These are phyloP conservation scores for Phasia obesa DNA, from an alignment of 2,888 invertebrate species.

Conservation along the genomic window DNA sequence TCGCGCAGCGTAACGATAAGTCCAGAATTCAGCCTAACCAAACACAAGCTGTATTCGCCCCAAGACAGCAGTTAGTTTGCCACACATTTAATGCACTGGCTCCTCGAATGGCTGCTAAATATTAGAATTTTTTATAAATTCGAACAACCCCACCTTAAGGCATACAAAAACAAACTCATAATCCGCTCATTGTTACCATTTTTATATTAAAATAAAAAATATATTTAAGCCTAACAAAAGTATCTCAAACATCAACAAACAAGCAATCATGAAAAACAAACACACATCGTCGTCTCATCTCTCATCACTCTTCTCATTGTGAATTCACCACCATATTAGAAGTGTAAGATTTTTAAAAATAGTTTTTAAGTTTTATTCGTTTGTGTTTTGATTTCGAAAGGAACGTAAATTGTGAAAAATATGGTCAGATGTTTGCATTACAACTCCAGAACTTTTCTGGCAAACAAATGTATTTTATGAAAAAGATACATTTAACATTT, in stretches of 20 bases:
- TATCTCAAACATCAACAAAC: constrained; percentile 57
- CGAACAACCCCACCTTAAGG: constrained; percentile 69
- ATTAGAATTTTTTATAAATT: constrained; percentile 41
- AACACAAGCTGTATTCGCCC: constrained; percentile 78
- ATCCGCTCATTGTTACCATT: constrained; percentile 43
- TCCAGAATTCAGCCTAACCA: constrained; percentile 79
- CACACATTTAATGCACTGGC: not conserved
- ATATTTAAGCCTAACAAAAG: constrained; percentile 18
- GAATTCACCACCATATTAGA: constrained; percentile 71
- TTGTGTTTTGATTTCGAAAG: constrained; percentile 70
- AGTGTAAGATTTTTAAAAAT: constrained; percentile 62
- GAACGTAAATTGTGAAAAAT: constrained; percentile 71
- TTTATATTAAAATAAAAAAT: constrained; percentile 40
- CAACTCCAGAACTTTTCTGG: constrained; percentile 64
- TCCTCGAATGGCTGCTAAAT: constrained; percentile 46
- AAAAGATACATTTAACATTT: constrained; percentile 47
- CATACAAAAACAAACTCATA: constrained; percentile 53
- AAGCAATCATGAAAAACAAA: not conserved
- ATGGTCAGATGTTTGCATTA: constrained; percentile 70
- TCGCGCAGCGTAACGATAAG: constrained; percentile 80
- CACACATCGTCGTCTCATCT: constrained; percentile 34
- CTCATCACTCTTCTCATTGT: constrained; percentile 64
- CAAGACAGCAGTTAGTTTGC: constrained; percentile 70
- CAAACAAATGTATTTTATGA: constrained; percentile 17
- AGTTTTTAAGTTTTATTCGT: constrained; percentile 69